phyloP scores from a whole-genome alignment of 2,797 vertebrate genomes.

The Caiman crocodilus region DNA sequence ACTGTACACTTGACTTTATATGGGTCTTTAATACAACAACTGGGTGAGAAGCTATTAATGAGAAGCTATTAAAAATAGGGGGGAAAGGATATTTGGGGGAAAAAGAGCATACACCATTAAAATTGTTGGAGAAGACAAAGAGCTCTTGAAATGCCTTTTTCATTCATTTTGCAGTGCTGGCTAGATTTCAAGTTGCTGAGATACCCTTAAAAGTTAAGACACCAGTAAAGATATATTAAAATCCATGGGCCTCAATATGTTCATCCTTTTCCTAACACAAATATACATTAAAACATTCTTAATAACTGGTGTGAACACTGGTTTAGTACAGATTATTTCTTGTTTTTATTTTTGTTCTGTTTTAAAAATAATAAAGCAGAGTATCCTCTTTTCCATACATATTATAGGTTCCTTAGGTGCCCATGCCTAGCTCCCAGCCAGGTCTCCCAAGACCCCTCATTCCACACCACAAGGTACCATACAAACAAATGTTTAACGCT shows the following conservation, averaged over 20 bases:
- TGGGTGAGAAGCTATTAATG: background rate
- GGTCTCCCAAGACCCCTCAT: constrained; percentile 79
- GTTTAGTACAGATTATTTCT: constrained; percentile 66
- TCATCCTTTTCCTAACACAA: constrained; percentile 1
- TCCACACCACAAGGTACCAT: constrained; percentile 78
- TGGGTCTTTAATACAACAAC: constrained; percentile 25
- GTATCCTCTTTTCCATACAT: constrained; percentile 75
- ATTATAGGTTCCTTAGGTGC: constrained; percentile 79
- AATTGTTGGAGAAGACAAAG: background rate
- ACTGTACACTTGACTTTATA: constrained; percentile 19
- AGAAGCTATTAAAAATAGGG: constrained; percentile 10
- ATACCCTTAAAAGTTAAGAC: constrained; percentile 14
- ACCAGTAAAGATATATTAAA: constrained; percentile 18
- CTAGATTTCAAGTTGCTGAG: constrained; percentile 18
- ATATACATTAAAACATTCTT: background rate
- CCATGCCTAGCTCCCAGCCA: constrained; percentile 77
- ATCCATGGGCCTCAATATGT: background rate
- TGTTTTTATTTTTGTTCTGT: constrained; percentile 44
- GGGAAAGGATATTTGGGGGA: background rate
- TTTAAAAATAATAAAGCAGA: constrained; percentile 76
- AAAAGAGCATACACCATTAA: background rate
- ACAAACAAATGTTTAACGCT: constrained; percentile 70
- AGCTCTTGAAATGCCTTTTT: background rate
- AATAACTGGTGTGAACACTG: constrained; percentile 50
- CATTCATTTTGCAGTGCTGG: background rate